These are phyloP conservation scores for Mesorhabditis belari DNA, from an alignment of 2,888 invertebrate genomes.

Conservation along the genomic window DNA sequence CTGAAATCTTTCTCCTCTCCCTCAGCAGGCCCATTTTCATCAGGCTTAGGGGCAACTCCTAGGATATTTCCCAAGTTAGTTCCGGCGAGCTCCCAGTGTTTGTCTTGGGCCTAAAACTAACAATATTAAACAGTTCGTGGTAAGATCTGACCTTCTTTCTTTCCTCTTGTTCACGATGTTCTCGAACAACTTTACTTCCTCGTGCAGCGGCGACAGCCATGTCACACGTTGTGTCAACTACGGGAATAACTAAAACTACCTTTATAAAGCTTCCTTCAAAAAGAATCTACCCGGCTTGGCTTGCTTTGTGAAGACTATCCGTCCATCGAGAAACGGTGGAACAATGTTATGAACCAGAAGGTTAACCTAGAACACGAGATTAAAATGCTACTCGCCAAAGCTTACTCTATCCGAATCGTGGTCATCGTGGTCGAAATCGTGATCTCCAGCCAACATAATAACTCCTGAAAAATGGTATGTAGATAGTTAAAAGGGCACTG, in stretches of 20 bases:
- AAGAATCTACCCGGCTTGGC: neutral
- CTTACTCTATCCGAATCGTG: constrained; percentile 77
- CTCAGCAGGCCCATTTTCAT: constrained; percentile 61
- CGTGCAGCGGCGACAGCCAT: constrained; percentile 93
- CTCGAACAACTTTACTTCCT: constrained; percentile 81
- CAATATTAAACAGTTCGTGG: neutral
- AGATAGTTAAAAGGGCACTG: no score
- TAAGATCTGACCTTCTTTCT: constrained; percentile 67
- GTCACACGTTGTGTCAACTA: constrained; percentile 82
- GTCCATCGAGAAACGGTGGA: constrained; percentile 94
- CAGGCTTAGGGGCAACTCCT: constrained; percentile 74
- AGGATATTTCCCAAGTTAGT: constrained; percentile 91
- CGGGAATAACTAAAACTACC: constrained; percentile 23
- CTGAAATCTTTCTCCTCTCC: constrained; percentile 22
- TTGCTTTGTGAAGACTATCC: constrained; percentile 90
- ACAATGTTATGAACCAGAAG: constrained; percentile 93
- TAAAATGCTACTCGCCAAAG: no score
- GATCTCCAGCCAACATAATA: neutral
- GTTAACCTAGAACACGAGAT: no score
- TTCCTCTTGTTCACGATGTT: constrained; percentile 90
- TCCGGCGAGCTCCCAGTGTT: constrained; percentile 97
- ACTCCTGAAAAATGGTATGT: neutral
- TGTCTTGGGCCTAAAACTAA: constrained; percentile 67
- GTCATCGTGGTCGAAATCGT: constrained; percentile 61
- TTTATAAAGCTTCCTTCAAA: neutral